These are phyloP conservation scores for Ariopsis seemanni DNA, from an alignment of 2,113 vertebrate genomes.

Conservation along the genomic window DNA sequence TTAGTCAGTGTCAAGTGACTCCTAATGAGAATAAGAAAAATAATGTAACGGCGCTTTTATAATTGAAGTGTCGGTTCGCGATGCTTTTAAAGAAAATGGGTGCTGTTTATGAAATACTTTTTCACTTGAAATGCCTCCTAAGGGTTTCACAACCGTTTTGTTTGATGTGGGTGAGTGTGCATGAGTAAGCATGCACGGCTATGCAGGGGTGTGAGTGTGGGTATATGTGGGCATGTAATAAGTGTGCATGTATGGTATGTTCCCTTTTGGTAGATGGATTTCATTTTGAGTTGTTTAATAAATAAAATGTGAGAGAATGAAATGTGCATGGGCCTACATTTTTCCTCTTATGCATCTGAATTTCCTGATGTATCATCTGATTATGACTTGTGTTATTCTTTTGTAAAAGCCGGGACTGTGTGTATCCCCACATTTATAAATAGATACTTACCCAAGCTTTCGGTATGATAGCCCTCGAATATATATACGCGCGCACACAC, in stretches of 20 bases:
- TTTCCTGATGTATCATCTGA: background rate
- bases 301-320: constrained; percentile 39
- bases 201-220: background rate
- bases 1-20: background rate
- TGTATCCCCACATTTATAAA: background rate
- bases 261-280: constrained; percentile 42
- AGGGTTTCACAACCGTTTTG: constrained; percentile 45
- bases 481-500: background rate
- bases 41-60: constrained; percentile 10
- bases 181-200: background rate
- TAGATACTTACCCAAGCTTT: background rate
- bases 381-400: background rate
- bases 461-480: constrained; percentile 25
- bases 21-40: background rate
- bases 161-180: constrained; percentile 41
- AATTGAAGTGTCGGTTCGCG: constrained; percentile 62
- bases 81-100: constrained; percentile 44
- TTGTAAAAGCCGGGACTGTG: background rate
- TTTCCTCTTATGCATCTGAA: background rate
- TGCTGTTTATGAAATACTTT: constrained; percentile 52
- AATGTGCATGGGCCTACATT: background rate
- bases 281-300: constrained; percentile 43
- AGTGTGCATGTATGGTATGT: constrained; percentile 26
- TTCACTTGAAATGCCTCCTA: constrained; percentile 44
- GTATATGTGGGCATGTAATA: constrained; percentile 50